Base-by-base conservation (phyloP, 2,888 invertebrate species). In the Oscheius sp. region DNA sequence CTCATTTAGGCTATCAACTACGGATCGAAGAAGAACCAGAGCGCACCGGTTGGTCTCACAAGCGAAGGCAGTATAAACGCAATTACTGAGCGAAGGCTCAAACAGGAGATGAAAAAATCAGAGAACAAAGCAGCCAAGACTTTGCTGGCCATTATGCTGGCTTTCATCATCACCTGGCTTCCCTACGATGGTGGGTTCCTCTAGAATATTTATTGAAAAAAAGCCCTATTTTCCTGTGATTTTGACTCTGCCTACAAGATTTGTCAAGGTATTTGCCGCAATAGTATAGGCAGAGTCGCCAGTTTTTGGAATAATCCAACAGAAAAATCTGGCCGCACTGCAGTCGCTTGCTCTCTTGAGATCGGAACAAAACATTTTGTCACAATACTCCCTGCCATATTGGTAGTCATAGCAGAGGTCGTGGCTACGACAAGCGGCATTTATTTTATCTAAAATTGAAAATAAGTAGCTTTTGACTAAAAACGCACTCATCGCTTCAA, bases 131-230 rank as follows among this genome's bases (percentile, higher is more conserved):
- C 67, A 23, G 67, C 67, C 1, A 57, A 42, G 27, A 67, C 67
- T 6, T 46, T 67, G 0, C 17, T 67, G 6, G 58, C 58, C 20
- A 67, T 67, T 3, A 58, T 58, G 57, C 3, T 67, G 46, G 67
- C 67, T 8, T 67, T 67, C 25, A 48, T 67, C 12, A 58, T 67
- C n/a, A 67, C 67, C 12, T 67, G 67, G 67, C 37, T 67, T 3
- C 67, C 67, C 12, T 67, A 67, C 58, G 67, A 67, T 29, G 48
- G 67, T 67, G 17, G 17, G 65, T n/a, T n/a, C n/a, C n/a, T n/a
- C n/a, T n/a, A n/a, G n/a, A n/a, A n/a, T n/a, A n/a, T n/a, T n/a
- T n/a, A n/a, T n/a, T n/a, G n/a, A n/a, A n/a, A n/a, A n/a, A n/a
- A n/a, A n/a, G n/a, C n/a, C n/a, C n/a, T n/a, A n/a, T n/a, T n/a